A percentile compares a stretch with the other conserved stretches of the same genome.
Evolutionary conservation across 2,888 invertebrate genomes (phyloP).

Genomic region (Drosophila falleni): DNA sequence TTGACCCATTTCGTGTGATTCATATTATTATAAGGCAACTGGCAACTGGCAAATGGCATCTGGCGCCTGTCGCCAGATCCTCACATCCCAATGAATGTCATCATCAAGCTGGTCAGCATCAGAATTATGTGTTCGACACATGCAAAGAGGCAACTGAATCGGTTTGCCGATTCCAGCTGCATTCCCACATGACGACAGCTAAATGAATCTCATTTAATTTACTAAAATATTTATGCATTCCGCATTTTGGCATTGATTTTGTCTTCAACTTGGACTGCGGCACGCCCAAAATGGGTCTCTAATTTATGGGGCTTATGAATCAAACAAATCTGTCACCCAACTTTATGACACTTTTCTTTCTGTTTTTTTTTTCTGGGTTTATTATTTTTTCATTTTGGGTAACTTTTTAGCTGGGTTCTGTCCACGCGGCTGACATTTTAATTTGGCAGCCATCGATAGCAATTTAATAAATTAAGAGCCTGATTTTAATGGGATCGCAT

Average conservation of each 20-base stretch:
- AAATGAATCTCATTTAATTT: constrained; percentile 77
- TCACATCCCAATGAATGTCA: constrained; percentile 63
- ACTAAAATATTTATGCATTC: constrained; percentile 77
- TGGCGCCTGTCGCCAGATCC: constrained; percentile 61
- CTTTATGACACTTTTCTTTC: constrained; percentile 71
- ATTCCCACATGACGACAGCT: constrained; percentile 69
- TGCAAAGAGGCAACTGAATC: constrained; percentile 53
- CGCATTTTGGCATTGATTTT: constrained; percentile 66
- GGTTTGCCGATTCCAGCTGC: constrained; percentile 14
- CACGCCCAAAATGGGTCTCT: constrained; percentile 70
- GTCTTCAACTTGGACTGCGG: constrained; percentile 34
- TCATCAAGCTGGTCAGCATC: constrained; percentile 51
- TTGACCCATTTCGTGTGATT: constrained; percentile 62
- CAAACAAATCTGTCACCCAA: constrained; percentile 77
- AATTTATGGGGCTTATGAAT: constrained; percentile 74
- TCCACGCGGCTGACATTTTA: constrained; percentile 74
- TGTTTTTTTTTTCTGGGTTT: not conserved
- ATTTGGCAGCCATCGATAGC: constrained; percentile 79
- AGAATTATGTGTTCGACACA: constrained; percentile 71
- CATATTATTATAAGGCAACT: constrained; percentile 43
- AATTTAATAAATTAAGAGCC: constrained; percentile 69
- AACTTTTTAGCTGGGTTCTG: constrained; percentile 23
- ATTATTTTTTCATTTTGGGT: not conserved
- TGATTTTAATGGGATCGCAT: constrained; percentile 66
- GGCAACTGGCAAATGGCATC: constrained; percentile 30